Conservation (phyloP, 2,888 invertebrate genomes). For the Abscondita cerata region DNA sequence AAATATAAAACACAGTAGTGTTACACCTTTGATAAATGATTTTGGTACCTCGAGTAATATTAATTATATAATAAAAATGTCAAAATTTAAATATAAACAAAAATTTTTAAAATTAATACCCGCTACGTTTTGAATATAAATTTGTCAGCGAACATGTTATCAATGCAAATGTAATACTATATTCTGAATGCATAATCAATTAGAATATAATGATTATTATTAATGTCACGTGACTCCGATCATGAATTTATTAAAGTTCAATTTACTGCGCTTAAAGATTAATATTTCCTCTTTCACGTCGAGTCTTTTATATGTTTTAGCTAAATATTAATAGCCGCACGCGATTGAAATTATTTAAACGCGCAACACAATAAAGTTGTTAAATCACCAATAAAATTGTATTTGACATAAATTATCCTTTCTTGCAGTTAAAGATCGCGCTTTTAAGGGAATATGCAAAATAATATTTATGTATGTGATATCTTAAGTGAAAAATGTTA, state of each 20-base stretch:
- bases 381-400: too few relatives aligned
- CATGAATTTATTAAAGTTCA: slow-evolving; percentile 23
- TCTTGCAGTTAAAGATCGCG: slow-evolving; percentile 20
- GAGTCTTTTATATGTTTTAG: too few relatives aligned
- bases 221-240: slow-evolving; percentile 25
- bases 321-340: too few relatives aligned
- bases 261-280: slow-evolving; percentile 18
- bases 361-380: too few relatives aligned
- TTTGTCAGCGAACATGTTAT: background rate
- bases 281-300: too few relatives aligned
- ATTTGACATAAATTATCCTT: slow-evolving; percentile 16
- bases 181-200: slow-evolving; percentile 26
- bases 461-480: slow-evolving; percentile 23
- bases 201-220: slow-evolving; percentile 28
- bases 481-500: slow-evolving; percentile 13
- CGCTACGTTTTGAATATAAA: slow-evolving; percentile 8
- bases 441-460: slow-evolving; percentile 19
- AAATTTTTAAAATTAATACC: slow-evolving; percentile 21
- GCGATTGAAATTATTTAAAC: too few relatives aligned
- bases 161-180: slow-evolving; percentile 16
- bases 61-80: slow-evolving; percentile 19
- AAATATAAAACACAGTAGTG: slow-evolving; percentile 15
- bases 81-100: slow-evolving; percentile 20
- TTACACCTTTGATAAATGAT: slow-evolving; percentile 28
- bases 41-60: slow-evolving; percentile 18